These are phyloP conservation scores for Ruditapes philippinarum DNA, from an alignment of 1,140 invertebrate species.

Conservation along the genomic window DNA sequence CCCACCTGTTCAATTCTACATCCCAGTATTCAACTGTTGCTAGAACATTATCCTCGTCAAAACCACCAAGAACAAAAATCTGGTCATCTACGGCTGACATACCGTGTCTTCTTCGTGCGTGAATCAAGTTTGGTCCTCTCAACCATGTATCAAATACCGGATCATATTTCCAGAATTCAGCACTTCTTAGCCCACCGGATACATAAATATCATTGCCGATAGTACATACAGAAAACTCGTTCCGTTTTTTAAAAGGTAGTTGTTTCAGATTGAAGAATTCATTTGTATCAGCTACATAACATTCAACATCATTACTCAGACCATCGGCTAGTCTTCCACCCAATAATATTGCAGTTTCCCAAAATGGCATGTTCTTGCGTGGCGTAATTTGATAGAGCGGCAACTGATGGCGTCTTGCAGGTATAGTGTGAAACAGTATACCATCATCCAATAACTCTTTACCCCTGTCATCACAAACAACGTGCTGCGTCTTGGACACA, in stretches of 20 bases:
- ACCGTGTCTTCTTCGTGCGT: constrained; percentile 81
- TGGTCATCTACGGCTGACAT: constrained; percentile 83
- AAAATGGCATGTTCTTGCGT: constrained; percentile 76
- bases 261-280: constrained; percentile 80
- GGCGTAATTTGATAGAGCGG: constrained; percentile 83
- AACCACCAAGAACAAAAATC: constrained; percentile 83
- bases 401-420: constrained; percentile 79
- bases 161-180: constrained; percentile 85
- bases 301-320: constrained; percentile 84
- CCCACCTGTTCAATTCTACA: constrained; percentile 79
- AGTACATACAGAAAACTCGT: constrained; percentile 82
- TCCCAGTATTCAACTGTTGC: constrained; percentile 82
- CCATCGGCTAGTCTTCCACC: constrained; percentile 82
- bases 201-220: constrained; percentile 84
- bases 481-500: constrained; percentile 75
- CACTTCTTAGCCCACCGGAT: constrained; percentile 82
- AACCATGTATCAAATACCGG: constrained; percentile 82
- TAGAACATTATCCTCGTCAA: constrained; percentile 83
- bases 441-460: constrained; percentile 81
- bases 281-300: constrained; percentile 78
- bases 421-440: constrained; percentile 81
- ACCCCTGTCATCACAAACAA: constrained; percentile 77
- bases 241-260: constrained; percentile 84
- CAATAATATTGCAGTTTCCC: constrained; percentile 80
- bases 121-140: constrained; percentile 79